Evolutionary conservation across 2,113 vertebrate species (phyloP), one percentile per base, ranked within the genome.

Genomic region (Ornithorhynchus anatinus): DNA sequence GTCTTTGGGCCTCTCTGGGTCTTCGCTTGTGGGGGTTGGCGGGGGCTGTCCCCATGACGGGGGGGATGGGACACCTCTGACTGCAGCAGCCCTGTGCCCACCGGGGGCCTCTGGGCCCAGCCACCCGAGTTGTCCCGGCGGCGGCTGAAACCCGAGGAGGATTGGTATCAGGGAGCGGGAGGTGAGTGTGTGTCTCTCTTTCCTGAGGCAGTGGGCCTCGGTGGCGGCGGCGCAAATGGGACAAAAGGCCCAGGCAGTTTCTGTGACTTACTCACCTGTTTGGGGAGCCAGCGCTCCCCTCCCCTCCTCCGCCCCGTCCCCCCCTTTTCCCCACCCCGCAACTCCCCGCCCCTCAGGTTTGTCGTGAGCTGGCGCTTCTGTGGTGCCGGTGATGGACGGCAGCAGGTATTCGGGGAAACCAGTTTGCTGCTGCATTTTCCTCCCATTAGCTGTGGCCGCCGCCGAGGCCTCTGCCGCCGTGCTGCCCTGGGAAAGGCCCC

Each of bases 321-420:
- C n/a, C 20, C 10, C 43, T 10, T 14, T 20, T 3, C 25, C 20
- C 43, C 6, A 20, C 3, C 8, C n/a, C 15, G 44, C 11, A 23
- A 23, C n/a, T 14, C n/a, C 44, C 4, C 19, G 43, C 31, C 1
- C 0, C 13, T 36, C 39, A 7, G 36, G 22, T 65, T 45, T 75
- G 20, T 69, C 62, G 12, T 15, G 50, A 59, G 56, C 75, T 66
- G 35, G 38, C 16, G 6, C 53, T 43, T 63, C 33, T 40, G 61
- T 35, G 59, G 65, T 37, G 38, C 42, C 0, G 0, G 17, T 15
- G 39, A 70, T 40, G 44, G 57, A 32, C 32, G 23, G 79, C 29
- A 0, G 36, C 69, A 85, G 84, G 84, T 84, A 86, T 87, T 90
- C 38, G 54, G 83, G 87, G 72, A 86, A 85, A 86, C 84, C 90